These are phyloP conservation scores for Mionectes macconnelli DNA, from an alignment of 2,113 vertebrate species.

Conservation along the genomic window DNA sequence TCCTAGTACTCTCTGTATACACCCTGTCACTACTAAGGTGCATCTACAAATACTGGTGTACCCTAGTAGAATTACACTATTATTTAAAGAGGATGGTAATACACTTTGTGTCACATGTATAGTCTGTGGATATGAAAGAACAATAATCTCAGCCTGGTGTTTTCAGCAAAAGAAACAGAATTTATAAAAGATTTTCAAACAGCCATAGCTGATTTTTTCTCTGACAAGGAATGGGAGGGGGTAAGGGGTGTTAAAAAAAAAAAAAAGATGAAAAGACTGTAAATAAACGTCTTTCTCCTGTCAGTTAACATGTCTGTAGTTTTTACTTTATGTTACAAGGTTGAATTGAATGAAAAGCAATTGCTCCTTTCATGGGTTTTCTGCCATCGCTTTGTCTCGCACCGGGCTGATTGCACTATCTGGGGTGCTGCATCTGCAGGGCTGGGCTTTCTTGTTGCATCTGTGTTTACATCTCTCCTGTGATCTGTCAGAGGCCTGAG, in stretches of 20 bases:
- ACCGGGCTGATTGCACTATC: conserved; percentile 8
- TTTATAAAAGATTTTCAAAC: background rate
- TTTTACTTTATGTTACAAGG: background rate
- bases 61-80: background rate
- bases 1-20: background rate
- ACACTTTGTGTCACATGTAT: background rate
- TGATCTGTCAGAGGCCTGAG: conserved; percentile 41
- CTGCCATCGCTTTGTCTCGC: background rate
- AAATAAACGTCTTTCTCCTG: background rate
- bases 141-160: background rate
- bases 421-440: background rate
- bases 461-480: conserved; percentile 66
- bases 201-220: background rate
- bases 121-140: background rate
- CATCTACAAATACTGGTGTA: background rate
- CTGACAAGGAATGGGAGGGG: background rate
- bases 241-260: no score
- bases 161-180: background rate
- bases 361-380: conserved; percentile 47
- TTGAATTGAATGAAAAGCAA: background rate
- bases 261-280: background rate
- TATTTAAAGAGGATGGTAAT: background rate
- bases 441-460: conserved; percentile 35
- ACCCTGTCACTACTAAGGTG: background rate
- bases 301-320: background rate